Percentiles rank a stretch among this genome's conserved stretches.
phyloP scores from a whole-genome alignment of 2,797 vertebrate species.

The Sebastes oblongus region DNA sequence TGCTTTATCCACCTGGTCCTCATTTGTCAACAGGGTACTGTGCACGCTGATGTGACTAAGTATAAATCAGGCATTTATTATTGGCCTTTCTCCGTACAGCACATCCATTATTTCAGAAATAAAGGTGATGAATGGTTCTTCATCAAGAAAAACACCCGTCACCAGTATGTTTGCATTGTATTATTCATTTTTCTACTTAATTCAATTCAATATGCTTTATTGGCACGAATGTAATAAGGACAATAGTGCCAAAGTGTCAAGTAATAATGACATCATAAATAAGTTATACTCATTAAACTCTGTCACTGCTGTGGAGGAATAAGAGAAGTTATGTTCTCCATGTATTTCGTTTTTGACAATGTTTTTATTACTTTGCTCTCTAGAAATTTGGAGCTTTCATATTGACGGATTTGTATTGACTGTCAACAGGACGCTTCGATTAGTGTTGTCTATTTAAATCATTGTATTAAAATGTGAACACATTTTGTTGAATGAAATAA shows the following conservation, averaged over 20 bases:
- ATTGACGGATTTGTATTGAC: background rate
- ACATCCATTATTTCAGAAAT: background rate
- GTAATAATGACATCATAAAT: too few species aligned
- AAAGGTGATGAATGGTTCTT: background rate
- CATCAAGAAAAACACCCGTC: background rate
- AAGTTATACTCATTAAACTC: background rate
- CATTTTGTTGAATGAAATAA: background rate
- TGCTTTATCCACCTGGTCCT: conserved; percentile 72
- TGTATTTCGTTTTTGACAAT: background rate
- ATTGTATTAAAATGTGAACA: conserved; percentile 1
- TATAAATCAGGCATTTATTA: conserved; percentile 21
- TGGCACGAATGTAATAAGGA: too few species aligned
- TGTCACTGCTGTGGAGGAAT: background rate
- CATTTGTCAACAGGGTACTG: conserved; percentile 62
- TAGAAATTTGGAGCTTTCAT: background rate
- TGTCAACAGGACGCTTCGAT: background rate
- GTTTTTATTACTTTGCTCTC: background rate
- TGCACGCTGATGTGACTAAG: background rate
- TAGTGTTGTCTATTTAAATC: background rate
- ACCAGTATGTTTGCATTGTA: background rate
- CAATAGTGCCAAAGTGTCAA: too few species aligned
- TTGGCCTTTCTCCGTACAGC: background rate
- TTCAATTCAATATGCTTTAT: too few species aligned
- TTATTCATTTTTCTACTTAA: background rate
- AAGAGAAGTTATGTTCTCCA: background rate